A percentile compares a stretch with the other conserved stretches of the same genome.
phyloP scores from a whole-genome alignment of 2,113 vertebrate genomes.

The Zosterops hypoxanthus region DNA sequence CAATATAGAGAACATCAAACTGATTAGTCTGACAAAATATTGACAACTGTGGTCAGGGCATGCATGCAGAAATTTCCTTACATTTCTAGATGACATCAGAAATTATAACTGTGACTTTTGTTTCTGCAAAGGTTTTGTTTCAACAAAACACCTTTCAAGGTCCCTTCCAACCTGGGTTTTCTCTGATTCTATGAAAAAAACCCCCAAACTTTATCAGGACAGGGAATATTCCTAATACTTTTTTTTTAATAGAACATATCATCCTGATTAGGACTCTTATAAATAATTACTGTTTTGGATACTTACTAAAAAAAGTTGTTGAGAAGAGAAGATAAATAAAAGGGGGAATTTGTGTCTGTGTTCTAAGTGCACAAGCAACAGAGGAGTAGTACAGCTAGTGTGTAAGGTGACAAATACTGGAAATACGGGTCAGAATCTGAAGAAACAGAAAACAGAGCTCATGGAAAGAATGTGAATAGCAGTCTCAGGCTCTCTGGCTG shows the following conservation, averaged over 20 bases:
- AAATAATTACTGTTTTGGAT: background rate
- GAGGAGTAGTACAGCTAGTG: background rate
- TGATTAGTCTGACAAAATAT: background rate
- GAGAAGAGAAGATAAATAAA: background rate
- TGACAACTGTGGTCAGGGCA: too few relatives aligned
- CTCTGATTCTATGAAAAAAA: background rate
- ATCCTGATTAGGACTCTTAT: background rate
- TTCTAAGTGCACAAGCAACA: background rate
- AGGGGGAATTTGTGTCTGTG: background rate
- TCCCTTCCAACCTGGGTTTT: background rate
- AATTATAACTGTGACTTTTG: background rate
- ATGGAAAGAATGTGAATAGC: background rate
- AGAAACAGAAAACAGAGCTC: background rate
- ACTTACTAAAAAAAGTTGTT: background rate
- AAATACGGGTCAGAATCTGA: background rate
- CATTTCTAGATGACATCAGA: background rate
- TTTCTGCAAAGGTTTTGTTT: background rate
- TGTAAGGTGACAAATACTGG: background rate
- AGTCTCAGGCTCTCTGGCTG: background rate
- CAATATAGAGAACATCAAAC: background rate
- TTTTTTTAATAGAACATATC: background rate
- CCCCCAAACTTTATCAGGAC: background rate
- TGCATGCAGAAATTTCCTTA: background rate
- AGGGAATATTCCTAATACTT: background rate
- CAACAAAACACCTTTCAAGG: background rate